Evolutionary conservation across 1,140 invertebrate species (phyloP).

Genomic region (Dolichoris vasculosae): DNA sequence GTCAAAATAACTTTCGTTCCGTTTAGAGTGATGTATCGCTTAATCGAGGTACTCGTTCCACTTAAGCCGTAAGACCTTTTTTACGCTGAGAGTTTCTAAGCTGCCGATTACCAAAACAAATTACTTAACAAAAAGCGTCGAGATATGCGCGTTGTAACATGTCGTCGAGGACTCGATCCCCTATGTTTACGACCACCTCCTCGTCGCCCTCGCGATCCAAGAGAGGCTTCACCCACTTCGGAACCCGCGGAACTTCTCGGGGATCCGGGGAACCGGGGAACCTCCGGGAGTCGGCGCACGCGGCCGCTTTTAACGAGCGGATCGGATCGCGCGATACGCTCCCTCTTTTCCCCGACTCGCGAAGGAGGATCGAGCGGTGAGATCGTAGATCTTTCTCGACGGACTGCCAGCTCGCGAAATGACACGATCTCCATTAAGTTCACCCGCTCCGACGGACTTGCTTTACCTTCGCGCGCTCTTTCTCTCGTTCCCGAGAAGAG

Average conservation of each 20-base stretch:
- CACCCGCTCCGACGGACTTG: not conserved
- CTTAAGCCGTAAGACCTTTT: not conserved
- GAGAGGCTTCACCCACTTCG: not conserved
- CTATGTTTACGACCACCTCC: too few relatives aligned
- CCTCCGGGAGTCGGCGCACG: not conserved
- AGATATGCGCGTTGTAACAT: not conserved
- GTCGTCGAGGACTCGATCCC: too few relatives aligned
- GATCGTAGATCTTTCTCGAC: conserved; percentile 31
- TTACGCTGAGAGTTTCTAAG: not conserved
- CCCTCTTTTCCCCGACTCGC: not conserved
- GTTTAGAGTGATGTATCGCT: not conserved
- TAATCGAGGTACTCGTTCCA: not conserved
- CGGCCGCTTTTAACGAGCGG: conserved; percentile 45
- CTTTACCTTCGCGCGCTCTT: not conserved
- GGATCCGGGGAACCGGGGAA: too few relatives aligned
- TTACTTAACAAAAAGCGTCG: not conserved
- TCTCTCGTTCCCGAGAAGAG: not conserved
- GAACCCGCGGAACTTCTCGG: not conserved
- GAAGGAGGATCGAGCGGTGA: conserved; percentile 5
- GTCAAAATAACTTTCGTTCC: not conserved
- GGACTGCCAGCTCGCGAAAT: conserved; percentile 32
- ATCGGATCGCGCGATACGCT: conserved; percentile 52
- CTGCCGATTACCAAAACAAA: not conserved
- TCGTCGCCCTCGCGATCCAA: not conserved
- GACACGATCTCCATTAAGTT: conserved; percentile 37